Conservation (phyloP, 2,797 vertebrate genomes). For the Pseudochaenichthys georgianus region DNA sequence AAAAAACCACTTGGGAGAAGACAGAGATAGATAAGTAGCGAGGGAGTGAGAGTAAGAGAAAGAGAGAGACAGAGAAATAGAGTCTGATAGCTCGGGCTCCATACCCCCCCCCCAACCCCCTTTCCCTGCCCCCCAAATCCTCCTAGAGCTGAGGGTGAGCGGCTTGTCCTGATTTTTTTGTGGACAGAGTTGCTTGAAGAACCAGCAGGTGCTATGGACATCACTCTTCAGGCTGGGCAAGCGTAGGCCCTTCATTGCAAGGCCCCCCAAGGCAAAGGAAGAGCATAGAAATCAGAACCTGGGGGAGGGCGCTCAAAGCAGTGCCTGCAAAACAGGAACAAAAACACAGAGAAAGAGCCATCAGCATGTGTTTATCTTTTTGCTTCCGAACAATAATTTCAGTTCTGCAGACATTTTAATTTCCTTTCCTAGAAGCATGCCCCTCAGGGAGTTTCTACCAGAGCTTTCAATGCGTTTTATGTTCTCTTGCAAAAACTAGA, state of each 20-base stretch:
- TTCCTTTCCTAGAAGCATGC: constrained; percentile 42
- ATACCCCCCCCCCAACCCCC: constrained; percentile 75
- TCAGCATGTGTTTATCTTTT: constrained; percentile 32
- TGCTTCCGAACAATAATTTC: constrained; percentile 32
- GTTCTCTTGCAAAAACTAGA: constrained; percentile 37
- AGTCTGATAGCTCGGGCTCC: constrained; percentile 85
- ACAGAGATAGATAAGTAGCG: constrained; percentile 80
- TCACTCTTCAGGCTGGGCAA: constrained; percentile 89
- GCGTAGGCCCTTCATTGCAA: constrained; percentile 85
- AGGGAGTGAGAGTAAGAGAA: constrained; percentile 77
- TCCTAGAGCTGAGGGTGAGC: constrained; percentile 87
- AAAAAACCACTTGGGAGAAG: constrained; percentile 75
- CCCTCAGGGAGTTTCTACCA: constrained; percentile 20
- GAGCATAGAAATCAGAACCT: constrained; percentile 90
- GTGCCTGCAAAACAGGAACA: constrained; percentile 81
- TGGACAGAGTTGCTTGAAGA: constrained; percentile 91
- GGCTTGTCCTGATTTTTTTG: constrained; percentile 88
- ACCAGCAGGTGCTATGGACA: constrained; percentile 89
- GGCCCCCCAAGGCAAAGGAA: constrained; percentile 89
- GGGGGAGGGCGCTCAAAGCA: constrained; percentile 87
- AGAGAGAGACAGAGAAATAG: constrained; percentile 85
- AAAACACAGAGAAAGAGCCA: constrained; percentile 46
- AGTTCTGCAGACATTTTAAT: constrained; percentile 55
- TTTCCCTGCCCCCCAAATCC: constrained; percentile 80
- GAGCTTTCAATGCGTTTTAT: constrained; percentile 19